Evolutionary conservation across 2,797 vertebrate genomes (phyloP).

Genomic region (Rallus crepitans): DNA sequence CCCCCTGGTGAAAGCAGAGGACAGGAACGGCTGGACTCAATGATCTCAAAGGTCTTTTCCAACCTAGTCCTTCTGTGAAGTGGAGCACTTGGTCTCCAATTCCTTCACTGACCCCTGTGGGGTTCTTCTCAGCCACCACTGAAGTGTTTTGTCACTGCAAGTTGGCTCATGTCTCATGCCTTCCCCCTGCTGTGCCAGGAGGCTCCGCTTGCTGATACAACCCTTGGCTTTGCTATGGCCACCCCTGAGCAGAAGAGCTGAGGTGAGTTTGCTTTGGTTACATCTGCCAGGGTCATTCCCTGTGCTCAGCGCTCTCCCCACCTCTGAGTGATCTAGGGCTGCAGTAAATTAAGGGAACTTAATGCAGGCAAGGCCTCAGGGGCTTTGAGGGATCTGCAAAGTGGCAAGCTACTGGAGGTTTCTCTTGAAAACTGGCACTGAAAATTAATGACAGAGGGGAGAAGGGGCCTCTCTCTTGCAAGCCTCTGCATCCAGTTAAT

Average conservation of each 20-base stretch:
- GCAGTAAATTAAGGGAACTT: background rate
- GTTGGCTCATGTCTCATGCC: background rate
- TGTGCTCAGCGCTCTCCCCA: background rate
- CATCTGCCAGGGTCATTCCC: background rate
- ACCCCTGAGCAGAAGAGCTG: background rate
- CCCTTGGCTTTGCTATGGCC: background rate
- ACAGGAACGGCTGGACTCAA: too few relatives aligned
- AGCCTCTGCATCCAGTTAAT: background rate
- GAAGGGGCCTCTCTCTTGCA: background rate
- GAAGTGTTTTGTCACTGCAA: background rate
- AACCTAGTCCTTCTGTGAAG: too few relatives aligned
- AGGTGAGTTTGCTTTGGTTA: background rate
- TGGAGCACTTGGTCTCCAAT: background rate
- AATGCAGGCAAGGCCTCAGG: background rate
- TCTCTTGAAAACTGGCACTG: background rate
- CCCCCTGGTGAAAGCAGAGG: background rate
- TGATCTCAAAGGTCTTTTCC: too few relatives aligned
- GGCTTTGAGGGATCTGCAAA: background rate
- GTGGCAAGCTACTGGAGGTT: background rate
- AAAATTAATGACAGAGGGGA: conserved; percentile 41
- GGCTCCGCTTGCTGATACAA: background rate
- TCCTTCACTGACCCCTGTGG: background rate
- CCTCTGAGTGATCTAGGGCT: background rate
- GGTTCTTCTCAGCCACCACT: background rate
- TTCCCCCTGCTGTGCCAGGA: background rate